These are phyloP conservation scores for Chymomyza amoena DNA, from an alignment of 2,888 invertebrate genomes.

Conservation along the genomic window DNA sequence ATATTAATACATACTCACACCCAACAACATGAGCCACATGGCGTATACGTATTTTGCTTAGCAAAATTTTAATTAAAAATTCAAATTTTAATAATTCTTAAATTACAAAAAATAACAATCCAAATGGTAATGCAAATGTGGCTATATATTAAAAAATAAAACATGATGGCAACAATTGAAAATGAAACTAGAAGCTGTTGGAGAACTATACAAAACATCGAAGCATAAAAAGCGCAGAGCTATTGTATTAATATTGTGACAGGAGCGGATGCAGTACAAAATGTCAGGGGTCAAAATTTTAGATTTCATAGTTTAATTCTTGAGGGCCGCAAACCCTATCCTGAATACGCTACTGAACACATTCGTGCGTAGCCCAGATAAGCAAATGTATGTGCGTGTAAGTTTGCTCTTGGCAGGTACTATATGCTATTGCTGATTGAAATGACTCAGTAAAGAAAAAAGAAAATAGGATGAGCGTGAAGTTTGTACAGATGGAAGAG, in stretches of 20 bases:
- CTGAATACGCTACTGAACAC: background rate
- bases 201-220: too few relatives aligned
- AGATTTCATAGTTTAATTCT: too few relatives aligned
- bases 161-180: background rate
- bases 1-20: constrained; percentile 2
- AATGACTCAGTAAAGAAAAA: constrained; percentile 19
- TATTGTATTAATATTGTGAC: too few relatives aligned
- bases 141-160: constrained; percentile 31
- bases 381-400: background rate
- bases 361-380: constrained; percentile 7
- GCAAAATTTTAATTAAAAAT: background rate
- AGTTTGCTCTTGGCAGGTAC: constrained; percentile 3
- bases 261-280: background rate
- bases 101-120: constrained; percentile 30
- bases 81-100: constrained; percentile 4
- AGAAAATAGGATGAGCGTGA: background rate
- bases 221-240: background rate
- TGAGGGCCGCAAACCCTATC: too few relatives aligned
- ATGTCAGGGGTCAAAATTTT: too few relatives aligned
- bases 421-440: constrained; percentile 30
- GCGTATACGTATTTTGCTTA: constrained; percentile 35
- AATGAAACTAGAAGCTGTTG: too few relatives aligned
- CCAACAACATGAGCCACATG: background rate
- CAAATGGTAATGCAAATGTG: constrained; percentile 49
- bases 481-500: background rate